These are phyloP conservation scores for Drosophila mauritiana DNA, from an alignment of 1,140 invertebrate genomes.

Conservation along the genomic window DNA sequence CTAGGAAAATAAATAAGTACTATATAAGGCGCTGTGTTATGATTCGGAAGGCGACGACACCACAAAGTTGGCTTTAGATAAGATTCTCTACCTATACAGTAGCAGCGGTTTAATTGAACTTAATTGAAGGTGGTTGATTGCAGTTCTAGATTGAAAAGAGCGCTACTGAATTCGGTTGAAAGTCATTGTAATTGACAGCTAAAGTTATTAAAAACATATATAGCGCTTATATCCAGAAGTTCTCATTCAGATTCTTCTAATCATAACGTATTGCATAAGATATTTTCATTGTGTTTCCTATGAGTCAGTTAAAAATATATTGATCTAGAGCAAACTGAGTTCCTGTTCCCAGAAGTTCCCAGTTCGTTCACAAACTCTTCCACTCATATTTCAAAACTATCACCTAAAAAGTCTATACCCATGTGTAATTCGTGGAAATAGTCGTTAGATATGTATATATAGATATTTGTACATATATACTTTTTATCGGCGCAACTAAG, in stretches of 20 bases:
- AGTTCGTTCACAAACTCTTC: neutral
- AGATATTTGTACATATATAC: constrained; percentile 16
- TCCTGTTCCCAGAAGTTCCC: neutral
- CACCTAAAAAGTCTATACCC: neutral
- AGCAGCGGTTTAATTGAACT: constrained; percentile 20
- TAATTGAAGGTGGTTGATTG: constrained; percentile 19
- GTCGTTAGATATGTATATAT: constrained; percentile 18
- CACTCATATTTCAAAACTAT: neutral
- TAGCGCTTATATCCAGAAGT: too few species aligned
- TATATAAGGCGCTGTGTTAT: constrained; percentile 14
- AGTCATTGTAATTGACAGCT: neutral
- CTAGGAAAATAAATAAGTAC: constrained; percentile 6
- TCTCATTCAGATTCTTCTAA: too few species aligned
- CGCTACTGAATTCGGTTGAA: neutral
- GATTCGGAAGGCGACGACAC: constrained; percentile 21
- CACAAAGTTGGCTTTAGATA: constrained; percentile 53
- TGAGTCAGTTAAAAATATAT: neutral
- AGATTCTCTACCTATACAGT: constrained; percentile 24
- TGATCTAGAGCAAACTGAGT: neutral
- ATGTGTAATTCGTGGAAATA: constrained; percentile 16
- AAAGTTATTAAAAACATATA: neutral
- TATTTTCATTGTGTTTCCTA: neutral
- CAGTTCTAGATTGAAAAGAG: neutral
- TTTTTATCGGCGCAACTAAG: constrained; percentile 71
- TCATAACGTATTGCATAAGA: too few species aligned